phyloP scores from a whole-genome alignment of 2,113 vertebrate species.

The Hiodon tergisus region DNA sequence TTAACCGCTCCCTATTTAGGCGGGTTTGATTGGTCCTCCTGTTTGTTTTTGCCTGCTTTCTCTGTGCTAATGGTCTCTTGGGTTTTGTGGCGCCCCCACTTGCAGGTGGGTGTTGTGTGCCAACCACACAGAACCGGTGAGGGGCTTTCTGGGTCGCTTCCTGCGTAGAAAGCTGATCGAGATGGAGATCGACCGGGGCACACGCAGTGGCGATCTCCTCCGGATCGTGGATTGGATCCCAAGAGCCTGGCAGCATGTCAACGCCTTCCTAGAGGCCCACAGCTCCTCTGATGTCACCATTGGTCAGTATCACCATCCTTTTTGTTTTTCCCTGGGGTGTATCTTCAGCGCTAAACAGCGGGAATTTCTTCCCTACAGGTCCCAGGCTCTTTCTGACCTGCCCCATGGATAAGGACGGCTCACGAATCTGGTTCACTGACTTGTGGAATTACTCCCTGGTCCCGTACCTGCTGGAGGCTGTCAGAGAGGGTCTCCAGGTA shows the following conservation, averaged over 20 bases:
- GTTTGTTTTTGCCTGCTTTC: too few relatives aligned
- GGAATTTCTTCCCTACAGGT: slow-evolving; percentile 48
- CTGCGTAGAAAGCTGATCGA: slow-evolving; percentile 80
- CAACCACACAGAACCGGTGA: slow-evolving; percentile 81
- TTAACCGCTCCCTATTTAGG: too few relatives aligned
- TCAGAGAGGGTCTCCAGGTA: slow-evolving; percentile 86
- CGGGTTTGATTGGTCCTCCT: too few relatives aligned
- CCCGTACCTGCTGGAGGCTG: slow-evolving; percentile 79
- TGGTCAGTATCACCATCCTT: slow-evolving; percentile 58
- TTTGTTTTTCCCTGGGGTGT: too few relatives aligned
- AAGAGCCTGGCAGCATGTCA: slow-evolving; percentile 81
- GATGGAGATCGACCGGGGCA: slow-evolving; percentile 74
- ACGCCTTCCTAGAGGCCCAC: slow-evolving; percentile 79
- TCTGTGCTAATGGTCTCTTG: too few relatives aligned
- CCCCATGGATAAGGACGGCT: slow-evolving; percentile 79
- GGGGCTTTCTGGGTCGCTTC: slow-evolving; percentile 80
- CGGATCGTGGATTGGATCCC: slow-evolving; percentile 86
- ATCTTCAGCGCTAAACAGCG: background rate
- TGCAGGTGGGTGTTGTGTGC: slow-evolving; percentile 77
- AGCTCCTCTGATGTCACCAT: slow-evolving; percentile 84
- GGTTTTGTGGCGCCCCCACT: background rate
- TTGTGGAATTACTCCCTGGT: slow-evolving; percentile 86
- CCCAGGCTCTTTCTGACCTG: slow-evolving; percentile 81
- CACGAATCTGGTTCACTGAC: slow-evolving; percentile 82
- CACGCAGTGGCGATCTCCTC: slow-evolving; percentile 72